Conservation (phyloP, 1,140 invertebrate species). For the Neomicropteryx cornuta region DNA sequence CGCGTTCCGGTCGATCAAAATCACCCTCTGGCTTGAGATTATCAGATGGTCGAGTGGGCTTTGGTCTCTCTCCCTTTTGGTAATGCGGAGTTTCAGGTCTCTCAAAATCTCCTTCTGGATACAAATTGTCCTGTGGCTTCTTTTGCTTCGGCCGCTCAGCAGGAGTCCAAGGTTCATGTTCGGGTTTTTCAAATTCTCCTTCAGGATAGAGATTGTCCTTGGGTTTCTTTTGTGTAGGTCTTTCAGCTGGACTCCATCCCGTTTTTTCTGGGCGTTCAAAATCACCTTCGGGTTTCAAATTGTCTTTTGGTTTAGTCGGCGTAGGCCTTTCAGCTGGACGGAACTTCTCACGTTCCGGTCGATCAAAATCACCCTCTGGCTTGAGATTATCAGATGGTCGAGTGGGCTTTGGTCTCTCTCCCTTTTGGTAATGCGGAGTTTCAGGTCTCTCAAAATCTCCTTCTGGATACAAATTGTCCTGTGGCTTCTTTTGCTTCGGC, state of each 20-base stretch:
- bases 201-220: slow-evolving; percentile 43
- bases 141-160: slow-evolving; percentile 22
- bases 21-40: slow-evolving; percentile 48
- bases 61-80: slow-evolving; percentile 23
- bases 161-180: slow-evolving; percentile 23
- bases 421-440: slow-evolving; percentile 27
- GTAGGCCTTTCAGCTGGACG: slow-evolving; percentile 30
- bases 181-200: slow-evolving; percentile 39
- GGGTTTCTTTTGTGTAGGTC: slow-evolving; percentile 32
- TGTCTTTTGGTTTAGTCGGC: slow-evolving; percentile 33
- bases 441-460: slow-evolving; percentile 44
- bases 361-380: slow-evolving; percentile 54
- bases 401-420: slow-evolving; percentile 28
- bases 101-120: slow-evolving; percentile 36
- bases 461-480: slow-evolving; percentile 46
- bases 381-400: slow-evolving; percentile 46
- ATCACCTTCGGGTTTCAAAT: slow-evolving; percentile 41
- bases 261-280: slow-evolving; percentile 34
- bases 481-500: slow-evolving; percentile 29
- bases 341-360: slow-evolving; percentile 41
- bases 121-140: slow-evolving; percentile 32
- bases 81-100: slow-evolving; percentile 20
- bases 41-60: slow-evolving; percentile 23
- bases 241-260: slow-evolving; percentile 22
- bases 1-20: slow-evolving; percentile 38